A percentile compares a stretch with the other conserved stretches of the same genome.
Conservation (phyloP, 2,888 invertebrate genomes). For the Drosophila multiciliata region DNA sequence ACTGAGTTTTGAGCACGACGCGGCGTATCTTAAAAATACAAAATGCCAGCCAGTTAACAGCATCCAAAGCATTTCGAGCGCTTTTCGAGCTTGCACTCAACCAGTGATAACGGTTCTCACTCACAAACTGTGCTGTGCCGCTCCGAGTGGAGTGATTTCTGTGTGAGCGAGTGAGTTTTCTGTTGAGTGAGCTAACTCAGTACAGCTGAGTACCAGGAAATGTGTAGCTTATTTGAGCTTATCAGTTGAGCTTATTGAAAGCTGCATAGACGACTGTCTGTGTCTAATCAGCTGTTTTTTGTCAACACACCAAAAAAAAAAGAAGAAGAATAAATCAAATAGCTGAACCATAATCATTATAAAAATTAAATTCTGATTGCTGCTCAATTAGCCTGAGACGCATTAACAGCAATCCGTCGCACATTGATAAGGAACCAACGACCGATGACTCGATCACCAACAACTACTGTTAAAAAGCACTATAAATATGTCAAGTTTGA, state of each 20-base stretch:
- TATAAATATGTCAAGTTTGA: constrained; percentile 54
- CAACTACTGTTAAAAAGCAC: not conserved
- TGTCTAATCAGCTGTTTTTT: constrained; percentile 22
- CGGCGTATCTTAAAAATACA: constrained; percentile 56
- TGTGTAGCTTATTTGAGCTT: not conserved
- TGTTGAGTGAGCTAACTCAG: not conserved
- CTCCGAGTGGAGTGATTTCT: constrained; percentile 11
- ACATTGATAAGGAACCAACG: constrained; percentile 16
- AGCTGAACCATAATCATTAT: not conserved
- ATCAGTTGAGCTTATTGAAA: constrained; percentile 9
- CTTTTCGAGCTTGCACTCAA: constrained; percentile 41
- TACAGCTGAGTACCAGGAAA: not conserved
- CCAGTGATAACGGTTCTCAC: constrained; percentile 43
- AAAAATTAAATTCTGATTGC: constrained; percentile 1
- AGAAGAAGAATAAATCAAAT: not conserved
- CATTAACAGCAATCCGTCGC: constrained; percentile 12
- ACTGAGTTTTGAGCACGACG: constrained; percentile 73
- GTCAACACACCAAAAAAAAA: constrained; percentile 13
- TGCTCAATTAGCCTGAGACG: constrained; percentile 30
- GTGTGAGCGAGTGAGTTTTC: constrained; percentile 2
- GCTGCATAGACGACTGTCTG: not conserved
- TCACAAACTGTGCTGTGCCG: constrained; percentile 28
- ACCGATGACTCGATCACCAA: constrained; percentile 14
- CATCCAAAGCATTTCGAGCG: constrained; percentile 37
- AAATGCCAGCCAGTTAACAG: constrained; percentile 20